Evolutionary conservation across 1,140 invertebrate species (phyloP).

Genomic region (Aphaenogaster rudis): DNA sequence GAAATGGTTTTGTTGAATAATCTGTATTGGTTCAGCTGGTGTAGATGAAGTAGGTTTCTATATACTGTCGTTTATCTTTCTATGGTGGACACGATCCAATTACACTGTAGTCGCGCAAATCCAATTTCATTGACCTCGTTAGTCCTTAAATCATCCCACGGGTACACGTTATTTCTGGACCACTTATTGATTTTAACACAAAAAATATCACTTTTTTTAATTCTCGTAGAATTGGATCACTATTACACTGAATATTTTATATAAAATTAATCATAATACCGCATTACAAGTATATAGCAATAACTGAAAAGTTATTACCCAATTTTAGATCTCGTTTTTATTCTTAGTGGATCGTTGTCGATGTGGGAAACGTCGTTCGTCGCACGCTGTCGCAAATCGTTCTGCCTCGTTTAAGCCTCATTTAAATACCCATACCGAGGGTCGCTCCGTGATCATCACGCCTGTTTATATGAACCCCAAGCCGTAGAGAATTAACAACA

Average conservation of each 20-base stretch:
- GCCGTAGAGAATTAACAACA: background rate
- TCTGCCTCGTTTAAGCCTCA: slow-evolving; percentile 29
- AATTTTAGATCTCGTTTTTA: slow-evolving; percentile 13
- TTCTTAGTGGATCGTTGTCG: background rate
- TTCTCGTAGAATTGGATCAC: background rate
- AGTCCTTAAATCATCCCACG: background rate
- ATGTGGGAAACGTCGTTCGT: slow-evolving; percentile 15
- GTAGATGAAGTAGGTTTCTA: background rate
- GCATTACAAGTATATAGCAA: background rate
- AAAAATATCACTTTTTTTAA: background rate
- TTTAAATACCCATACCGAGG: slow-evolving; percentile 15
- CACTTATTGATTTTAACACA: no score
- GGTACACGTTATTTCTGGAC: background rate
- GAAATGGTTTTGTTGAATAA: slow-evolving; percentile 24
- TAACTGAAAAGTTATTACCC: slow-evolving; percentile 19
- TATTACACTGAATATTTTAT: background rate
- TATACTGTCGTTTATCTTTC: slow-evolving; percentile 22
- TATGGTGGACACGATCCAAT: slow-evolving; percentile 1
- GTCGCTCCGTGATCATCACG: slow-evolving; percentile 1
- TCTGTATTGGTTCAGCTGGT: background rate
- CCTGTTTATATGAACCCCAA: slow-evolving; percentile 28
- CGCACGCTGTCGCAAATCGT: slow-evolving; percentile 11
- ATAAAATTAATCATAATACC: background rate
- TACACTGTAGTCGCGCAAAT: background rate
- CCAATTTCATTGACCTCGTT: background rate